Conservation (phyloP, 2,888 invertebrate genomes). For the Nycteola revayana region DNA sequence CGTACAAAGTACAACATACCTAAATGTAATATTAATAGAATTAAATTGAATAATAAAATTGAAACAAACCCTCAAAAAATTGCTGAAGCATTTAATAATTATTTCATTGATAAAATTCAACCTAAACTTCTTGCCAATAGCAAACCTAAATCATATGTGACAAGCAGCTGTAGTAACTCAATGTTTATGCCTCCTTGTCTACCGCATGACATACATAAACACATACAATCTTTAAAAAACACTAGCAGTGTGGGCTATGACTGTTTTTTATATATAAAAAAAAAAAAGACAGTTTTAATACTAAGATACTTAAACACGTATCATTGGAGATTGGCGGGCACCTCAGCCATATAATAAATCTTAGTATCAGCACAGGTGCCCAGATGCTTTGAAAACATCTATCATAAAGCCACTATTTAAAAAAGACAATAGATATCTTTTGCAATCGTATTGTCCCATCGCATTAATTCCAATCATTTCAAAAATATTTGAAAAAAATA, state of each 20-base stretch:
- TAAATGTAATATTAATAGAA: slow-evolving; percentile 1
- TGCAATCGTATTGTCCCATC: no score
- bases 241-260: slow-evolving; percentile 1
- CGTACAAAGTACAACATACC: slow-evolving; percentile 2
- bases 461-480: no score
- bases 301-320: not conserved
- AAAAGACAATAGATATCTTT: no score
- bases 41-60: not conserved
- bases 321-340: not conserved
- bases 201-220: not conserved
- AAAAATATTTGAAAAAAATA: no score
- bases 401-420: no score
- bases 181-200: not conserved
- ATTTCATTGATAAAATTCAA: slow-evolving; percentile 5
- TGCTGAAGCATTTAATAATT: slow-evolving; percentile 5
- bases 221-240: not conserved
- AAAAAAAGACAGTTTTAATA: not conserved
- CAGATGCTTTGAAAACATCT: no score
- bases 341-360: no score
- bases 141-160: slow-evolving; percentile 6
- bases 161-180: slow-evolving; percentile 7
- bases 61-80: slow-evolving; percentile 2
- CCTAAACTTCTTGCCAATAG: slow-evolving; percentile 1
- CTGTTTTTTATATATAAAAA: no score
- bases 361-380: no score